Percentiles rank a stretch among this genome's conserved stretches.
These are phyloP conservation scores for Macroramphosus scolopax DNA, from an alignment of 2,797 vertebrate genomes.

Conservation along the genomic window DNA sequence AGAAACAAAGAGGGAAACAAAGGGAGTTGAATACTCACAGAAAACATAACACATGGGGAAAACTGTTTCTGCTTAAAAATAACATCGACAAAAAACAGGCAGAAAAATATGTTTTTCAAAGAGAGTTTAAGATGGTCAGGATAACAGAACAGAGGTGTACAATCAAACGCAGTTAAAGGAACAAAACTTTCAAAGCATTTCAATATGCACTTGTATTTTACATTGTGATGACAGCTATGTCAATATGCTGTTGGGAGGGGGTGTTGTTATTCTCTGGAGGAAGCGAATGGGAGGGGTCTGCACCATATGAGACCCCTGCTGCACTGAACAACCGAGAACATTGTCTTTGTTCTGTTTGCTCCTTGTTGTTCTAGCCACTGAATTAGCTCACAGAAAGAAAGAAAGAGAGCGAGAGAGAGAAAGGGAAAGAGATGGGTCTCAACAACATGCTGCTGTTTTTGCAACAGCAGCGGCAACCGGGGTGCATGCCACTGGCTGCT, in stretches of 20 bases:
- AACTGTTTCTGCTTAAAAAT: neutral
- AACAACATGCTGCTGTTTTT: constrained; percentile 62
- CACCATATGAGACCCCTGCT: constrained; percentile 71
- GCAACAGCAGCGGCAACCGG: constrained; percentile 23
- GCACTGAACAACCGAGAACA: constrained; percentile 66
- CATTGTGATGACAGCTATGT: constrained; percentile 49
- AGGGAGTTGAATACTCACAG: neutral
- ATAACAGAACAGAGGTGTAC: constrained; percentile 7
- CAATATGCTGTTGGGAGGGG: constrained; percentile 39
- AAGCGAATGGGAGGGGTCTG: constrained; percentile 60
- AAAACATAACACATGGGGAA: neutral
- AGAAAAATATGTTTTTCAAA: neutral
- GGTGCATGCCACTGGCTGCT: constrained; percentile 35
- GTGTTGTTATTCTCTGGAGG: constrained; percentile 68
- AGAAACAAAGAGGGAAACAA: constrained; percentile 11
- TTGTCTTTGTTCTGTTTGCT: constrained; percentile 67
- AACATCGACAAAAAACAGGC: constrained; percentile 3
- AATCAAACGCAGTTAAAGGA: constrained; percentile 7
- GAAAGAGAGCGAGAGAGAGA: constrained; percentile 15
- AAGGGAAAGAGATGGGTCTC: constrained; percentile 30
- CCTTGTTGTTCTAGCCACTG: constrained; percentile 72
- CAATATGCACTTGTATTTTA: constrained; percentile 30
- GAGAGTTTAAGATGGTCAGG: neutral
- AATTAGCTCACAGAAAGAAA: constrained; percentile 67
- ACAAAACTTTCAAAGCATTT: constrained; percentile 9